Evolutionary conservation across 2,797 vertebrate genomes (phyloP), one percentile per base, ranked within the genome.

Genomic region (Semaprochilodus insignis): DNA sequence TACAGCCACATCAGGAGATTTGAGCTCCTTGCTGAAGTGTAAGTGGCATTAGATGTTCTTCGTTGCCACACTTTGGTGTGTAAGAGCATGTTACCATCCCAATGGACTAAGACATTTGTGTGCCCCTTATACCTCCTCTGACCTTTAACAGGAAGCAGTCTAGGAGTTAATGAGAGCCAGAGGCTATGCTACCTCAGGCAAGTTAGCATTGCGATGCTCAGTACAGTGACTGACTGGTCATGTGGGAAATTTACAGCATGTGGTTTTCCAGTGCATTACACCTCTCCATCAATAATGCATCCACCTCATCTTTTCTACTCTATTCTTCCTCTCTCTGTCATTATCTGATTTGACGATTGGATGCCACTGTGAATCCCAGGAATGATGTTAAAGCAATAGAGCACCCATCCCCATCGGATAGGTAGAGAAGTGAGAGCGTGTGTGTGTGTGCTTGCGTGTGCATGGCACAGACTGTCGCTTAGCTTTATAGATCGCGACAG

Each of bases 241-340:
- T 83, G 71, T 67, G 63, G 77, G 81, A 25, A 60, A 79, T 52
- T 79, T 63, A 69, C 31, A 52, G 57, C 81, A 72, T 10, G 27
- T 75, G 63, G 52, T 81, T 77, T 77, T 79, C 54, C 78, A 75
- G 82, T 79, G 54, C 52, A 79, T 79, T 79, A 67, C 77, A 83
- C 25, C 2, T 3, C 73, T 78, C 34, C 72, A 80, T 80, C 40
- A 80, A 75, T 84, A 80, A 84, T 80, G 55, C 60, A 84, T 63
- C 63, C 2, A n/a, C 40, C 76, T 84, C 23, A 67, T 74, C 62
- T 40, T 55, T 72, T 62, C 31, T 62, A 21, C 36, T 72, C 66
- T 51, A 34, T 57, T 57, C 48, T 62, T 77, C 21, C 66, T 71
- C 66, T 60, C 19, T 55, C 5, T 62, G 83, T 65, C 65, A 77